These are phyloP conservation scores for Drosophila neutralis DNA, from an alignment of 2,888 invertebrate species.

Conservation along the genomic window DNA sequence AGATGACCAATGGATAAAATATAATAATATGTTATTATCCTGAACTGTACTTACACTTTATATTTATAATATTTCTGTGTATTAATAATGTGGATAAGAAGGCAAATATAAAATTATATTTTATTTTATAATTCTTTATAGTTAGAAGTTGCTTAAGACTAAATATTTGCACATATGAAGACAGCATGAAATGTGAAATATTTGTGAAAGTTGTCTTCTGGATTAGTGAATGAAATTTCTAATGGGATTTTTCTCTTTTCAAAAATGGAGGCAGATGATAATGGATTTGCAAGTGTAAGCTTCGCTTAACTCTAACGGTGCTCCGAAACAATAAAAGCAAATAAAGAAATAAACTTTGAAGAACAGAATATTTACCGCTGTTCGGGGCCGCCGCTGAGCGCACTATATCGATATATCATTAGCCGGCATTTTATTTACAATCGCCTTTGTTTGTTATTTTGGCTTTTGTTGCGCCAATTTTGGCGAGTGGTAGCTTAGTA, in stretches of 20 bases:
- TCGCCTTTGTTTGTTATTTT: constrained; percentile 70
- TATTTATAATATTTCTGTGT: too few relatives aligned
- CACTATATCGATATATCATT: constrained; percentile 78
- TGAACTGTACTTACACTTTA: not conserved
- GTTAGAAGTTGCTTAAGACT: not conserved
- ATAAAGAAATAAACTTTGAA: constrained; percentile 20
- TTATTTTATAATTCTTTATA: not conserved
- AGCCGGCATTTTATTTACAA: constrained; percentile 77
- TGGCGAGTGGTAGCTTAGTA: constrained; percentile 46
- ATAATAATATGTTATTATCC: not conserved
- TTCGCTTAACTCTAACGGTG: constrained; percentile 61
- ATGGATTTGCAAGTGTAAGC: constrained; percentile 54
- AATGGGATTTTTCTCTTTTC: not conserved
- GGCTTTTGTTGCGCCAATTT: constrained; percentile 67
- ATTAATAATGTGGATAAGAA: not conserved
- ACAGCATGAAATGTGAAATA: not conserved
- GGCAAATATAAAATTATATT: not conserved
- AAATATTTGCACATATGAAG: not conserved
- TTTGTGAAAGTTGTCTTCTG: not conserved
- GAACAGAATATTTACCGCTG: constrained; percentile 60
- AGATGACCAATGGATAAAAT: constrained; percentile 34
- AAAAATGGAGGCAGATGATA: constrained; percentile 9
- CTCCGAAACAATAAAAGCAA: constrained; percentile 55
- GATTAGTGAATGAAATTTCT: not conserved
- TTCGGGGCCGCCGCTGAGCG: constrained; percentile 35